Evolutionary conservation across 1,140 invertebrate species (phyloP).

Genomic region (Sarcophaga peregrina): DNA sequence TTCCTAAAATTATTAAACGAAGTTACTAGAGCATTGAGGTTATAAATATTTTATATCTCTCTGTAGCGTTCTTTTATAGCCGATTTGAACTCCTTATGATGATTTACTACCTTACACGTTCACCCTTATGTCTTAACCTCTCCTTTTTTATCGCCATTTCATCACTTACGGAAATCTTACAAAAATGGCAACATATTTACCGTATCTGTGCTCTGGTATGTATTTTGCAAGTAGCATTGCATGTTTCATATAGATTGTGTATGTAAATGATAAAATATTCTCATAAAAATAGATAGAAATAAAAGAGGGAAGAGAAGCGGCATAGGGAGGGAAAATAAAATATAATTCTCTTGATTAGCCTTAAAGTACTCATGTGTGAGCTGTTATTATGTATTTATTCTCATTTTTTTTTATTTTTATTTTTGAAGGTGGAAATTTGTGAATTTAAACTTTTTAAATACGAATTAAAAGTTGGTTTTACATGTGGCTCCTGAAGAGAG

Average conservation of each 20-base stretch:
- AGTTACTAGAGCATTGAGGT: no score
- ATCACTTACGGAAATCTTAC: no score
- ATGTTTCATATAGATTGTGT: background rate
- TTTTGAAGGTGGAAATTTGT: background rate
- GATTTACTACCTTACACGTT: no score
- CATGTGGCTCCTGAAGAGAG: no score
- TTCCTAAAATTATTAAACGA: no score
- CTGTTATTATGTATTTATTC: background rate
- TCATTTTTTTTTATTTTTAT: background rate
- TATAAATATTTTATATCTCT: no score
- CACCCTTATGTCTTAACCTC: no score
- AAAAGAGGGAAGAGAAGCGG: background rate
- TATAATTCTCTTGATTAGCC: constrained; percentile 10
- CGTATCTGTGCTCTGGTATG: no score
- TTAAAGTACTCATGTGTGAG: background rate
- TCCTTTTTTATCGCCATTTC: no score
- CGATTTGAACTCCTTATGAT: no score
- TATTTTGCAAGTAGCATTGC: background rate
- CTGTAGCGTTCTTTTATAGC: no score
- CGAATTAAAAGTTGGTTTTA: background rate
- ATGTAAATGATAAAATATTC: background rate
- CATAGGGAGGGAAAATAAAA: background rate
- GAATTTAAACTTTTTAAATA: background rate
- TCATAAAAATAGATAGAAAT: background rate
- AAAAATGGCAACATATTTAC: no score